Base-by-base conservation (phyloP, 1,140 invertebrate genomes). In the Mactra quadrangularis region DNA sequence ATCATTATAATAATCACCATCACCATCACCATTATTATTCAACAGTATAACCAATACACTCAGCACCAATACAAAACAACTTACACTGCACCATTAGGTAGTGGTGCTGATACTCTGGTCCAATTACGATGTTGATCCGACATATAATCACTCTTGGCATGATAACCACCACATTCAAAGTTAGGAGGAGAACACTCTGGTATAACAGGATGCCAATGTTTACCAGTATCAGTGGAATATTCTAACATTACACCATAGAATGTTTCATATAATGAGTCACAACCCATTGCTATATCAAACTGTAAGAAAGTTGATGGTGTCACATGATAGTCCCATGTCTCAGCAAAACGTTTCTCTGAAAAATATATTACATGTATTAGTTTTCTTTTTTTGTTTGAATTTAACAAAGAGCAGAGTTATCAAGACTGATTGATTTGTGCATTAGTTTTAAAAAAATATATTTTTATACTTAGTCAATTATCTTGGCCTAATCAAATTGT, bases 241-340 rank as follows among this genome's bases (percentile, higher is more conserved):
- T 94, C 89, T 50, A 94, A 84, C 41, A 83, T 87, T n/a, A 93
- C 88, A 68, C 71, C 85, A 83, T 87, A 92, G 33, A 87, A 82
- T 19, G 79, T 88, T 38, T 83, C 86, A 83, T 90, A 89, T 11
- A 89, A 68, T 6, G 90, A 89, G 17, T 90, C 89, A 83, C 93
- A 93, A 0, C 90, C 91, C 87, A 94, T 90, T 35, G 90, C 90
- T 11, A 94, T 89, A 83, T 94, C 93, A 88, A 94, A 94, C 85
- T 94, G 93, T 0, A 94, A 85, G 68, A 94, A 93, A 11, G 92
- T 92, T 11, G 93, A 91, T 7, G 91, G 89, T 19, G 88, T 91
- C 22, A 93, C 90, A 50, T 92, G 86, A 68, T 92, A 93, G 77
- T 94, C 93, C 92, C 93, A 93, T 0, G 93, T 94, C 82, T 94